phyloP scores from a whole-genome alignment of 2,797 vertebrate genomes.

The Phaenicophaeus curvirostris region DNA sequence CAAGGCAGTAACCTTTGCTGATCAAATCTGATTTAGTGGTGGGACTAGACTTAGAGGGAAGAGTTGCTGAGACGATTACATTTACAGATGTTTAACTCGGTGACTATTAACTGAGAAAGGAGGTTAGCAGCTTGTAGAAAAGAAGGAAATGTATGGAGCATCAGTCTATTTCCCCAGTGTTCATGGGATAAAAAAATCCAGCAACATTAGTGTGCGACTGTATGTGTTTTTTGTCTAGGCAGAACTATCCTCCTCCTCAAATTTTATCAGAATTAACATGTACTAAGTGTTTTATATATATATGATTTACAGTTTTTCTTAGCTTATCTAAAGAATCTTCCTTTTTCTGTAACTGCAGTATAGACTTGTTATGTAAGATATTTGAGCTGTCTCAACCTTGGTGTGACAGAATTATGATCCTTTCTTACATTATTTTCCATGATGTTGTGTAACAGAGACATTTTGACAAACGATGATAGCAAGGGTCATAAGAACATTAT shows the following conservation, averaged over 20 bases:
- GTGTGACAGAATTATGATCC: neutral
- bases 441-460: neutral
- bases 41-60: neutral
- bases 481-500: neutral
- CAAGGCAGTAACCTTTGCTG: neutral
- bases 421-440: neutral
- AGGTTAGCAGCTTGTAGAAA: neutral
- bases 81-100: neutral
- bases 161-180: neutral
- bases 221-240: neutral
- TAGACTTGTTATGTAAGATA: neutral
- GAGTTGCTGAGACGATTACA: neutral
- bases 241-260: neutral
- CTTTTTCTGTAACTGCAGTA: neutral
- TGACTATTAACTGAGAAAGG: neutral
- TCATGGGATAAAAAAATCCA: neutral
- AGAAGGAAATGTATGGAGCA: neutral
- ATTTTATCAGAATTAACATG: neutral
- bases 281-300: neutral
- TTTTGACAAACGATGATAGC: neutral
- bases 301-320: accelerated
- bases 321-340: neutral
- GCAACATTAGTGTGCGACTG: neutral
- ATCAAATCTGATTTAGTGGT: neutral
- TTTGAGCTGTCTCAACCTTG: neutral